Evolutionary conservation across 2,113 vertebrate genomes (phyloP).

Genomic region (Passer domesticus): DNA sequence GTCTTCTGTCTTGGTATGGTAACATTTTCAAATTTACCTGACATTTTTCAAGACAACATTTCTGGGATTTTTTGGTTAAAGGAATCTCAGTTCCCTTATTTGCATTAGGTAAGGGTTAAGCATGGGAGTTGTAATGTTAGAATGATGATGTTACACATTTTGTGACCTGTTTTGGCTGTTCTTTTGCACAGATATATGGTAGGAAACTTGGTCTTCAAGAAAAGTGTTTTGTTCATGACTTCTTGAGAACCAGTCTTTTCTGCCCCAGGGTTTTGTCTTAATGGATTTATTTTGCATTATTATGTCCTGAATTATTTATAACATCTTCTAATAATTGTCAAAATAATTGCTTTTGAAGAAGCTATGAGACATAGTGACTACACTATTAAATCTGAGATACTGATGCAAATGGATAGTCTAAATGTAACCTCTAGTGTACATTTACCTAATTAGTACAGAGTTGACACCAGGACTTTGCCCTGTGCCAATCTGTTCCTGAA

Average conservation of each 20-base stretch:
- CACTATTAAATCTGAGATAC: background rate
- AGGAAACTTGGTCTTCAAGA: background rate
- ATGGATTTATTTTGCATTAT: constrained; percentile 1
- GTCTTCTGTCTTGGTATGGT: background rate
- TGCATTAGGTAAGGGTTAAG: background rate
- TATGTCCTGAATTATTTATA: background rate
- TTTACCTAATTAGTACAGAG: background rate
- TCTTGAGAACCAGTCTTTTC: rapidly evolving
- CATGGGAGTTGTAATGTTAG: background rate
- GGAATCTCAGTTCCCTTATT: background rate
- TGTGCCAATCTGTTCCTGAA: background rate
- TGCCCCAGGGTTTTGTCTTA: background rate
- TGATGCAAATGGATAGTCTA: background rate
- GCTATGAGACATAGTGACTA: background rate
- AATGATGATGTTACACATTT: background rate
- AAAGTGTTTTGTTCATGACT: background rate
- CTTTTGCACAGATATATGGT: too few species aligned
- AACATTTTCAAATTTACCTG: background rate
- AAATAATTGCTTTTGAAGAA: constrained; percentile 7
- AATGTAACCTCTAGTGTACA: background rate
- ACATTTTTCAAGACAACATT: background rate
- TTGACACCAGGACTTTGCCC: background rate
- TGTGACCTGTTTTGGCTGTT: background rate
- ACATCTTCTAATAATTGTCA: background rate
- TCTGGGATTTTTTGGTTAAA: background rate